Percentiles rank a stretch among this genome's conserved stretches.
Conservation (phyloP, 1,140 invertebrate genomes). For the Zaprionus taronus region DNA sequence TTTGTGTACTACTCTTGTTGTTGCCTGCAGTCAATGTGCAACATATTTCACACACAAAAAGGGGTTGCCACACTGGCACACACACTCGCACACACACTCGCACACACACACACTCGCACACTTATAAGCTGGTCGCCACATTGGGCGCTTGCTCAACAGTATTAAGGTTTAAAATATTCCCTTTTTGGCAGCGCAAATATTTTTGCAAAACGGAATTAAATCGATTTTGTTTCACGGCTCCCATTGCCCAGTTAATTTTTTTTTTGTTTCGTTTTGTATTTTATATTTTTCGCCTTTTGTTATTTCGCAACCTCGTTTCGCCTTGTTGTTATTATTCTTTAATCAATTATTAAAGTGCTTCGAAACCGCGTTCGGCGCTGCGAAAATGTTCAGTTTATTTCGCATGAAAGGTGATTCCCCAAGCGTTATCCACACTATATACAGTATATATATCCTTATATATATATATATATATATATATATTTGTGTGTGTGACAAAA, state of each 20-base stretch:
- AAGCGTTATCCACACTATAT: neutral
- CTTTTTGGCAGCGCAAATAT: conserved; percentile 66
- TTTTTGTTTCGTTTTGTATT: conserved; percentile 13
- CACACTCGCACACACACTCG: neutral
- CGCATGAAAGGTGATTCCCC: neutral
- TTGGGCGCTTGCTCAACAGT: conserved; percentile 46
- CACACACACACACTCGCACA: neutral
- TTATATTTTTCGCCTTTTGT: conserved; percentile 23
- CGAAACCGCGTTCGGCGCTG: conserved; percentile 3
- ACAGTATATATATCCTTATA: neutral
- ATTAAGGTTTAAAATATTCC: conserved; percentile 76
- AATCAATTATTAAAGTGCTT: conserved; percentile 69
- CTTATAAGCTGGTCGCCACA: conserved; percentile 37
- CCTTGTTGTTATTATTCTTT: conserved; percentile 63
- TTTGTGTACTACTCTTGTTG: conserved; percentile 16
- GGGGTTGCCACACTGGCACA: conserved; percentile 13
- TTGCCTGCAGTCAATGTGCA: conserved; percentile 19
- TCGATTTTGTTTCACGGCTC: conserved; percentile 40
- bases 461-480: neutral
- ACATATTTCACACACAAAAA: conserved; percentile 38
- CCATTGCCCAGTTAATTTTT: conserved; percentile 35
- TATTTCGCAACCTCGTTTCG: conserved; percentile 11
- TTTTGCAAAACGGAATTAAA: conserved; percentile 57
- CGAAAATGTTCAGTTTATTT: conserved; percentile 13
- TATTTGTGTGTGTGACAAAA: neutral